Percentiles rank a stretch among this genome's conserved stretches.
Conservation (phyloP, 2,113 vertebrate genomes). For the Platichthys flesus region DNA sequence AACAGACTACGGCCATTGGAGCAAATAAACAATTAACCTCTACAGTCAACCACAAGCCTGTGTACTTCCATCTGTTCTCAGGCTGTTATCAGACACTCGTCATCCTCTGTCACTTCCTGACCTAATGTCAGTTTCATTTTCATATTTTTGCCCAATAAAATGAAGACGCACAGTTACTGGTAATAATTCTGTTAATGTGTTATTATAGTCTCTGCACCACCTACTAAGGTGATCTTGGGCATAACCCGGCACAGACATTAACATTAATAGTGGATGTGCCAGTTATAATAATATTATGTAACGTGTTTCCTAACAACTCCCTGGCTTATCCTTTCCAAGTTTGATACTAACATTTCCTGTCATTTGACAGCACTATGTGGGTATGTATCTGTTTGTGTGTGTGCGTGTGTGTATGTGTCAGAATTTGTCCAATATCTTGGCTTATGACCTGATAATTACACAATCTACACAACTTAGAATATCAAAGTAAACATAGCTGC, state of each 20-base stretch:
- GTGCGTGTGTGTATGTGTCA: too few relatives aligned
- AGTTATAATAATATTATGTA: background rate
- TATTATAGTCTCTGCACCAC: constrained; percentile 1
- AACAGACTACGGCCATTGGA: constrained; percentile 67
- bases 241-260: too few relatives aligned
- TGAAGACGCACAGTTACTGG: background rate
- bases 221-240: background rate
- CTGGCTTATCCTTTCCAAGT: background rate
- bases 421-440: background rate
- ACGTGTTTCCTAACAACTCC: background rate
- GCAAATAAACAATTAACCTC: constrained; percentile 81
- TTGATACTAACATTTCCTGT: background rate
- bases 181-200: constrained; percentile 4
- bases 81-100: constrained; percentile 49
- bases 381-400: too few relatives aligned
- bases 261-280: background rate
- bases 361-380: background rate
- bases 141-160: constrained; percentile 26
- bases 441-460: background rate
- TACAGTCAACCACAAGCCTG: constrained; percentile 19
- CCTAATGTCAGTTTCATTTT: constrained; percentile 12
- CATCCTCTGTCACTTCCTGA: constrained; percentile 44
- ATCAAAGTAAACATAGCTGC: background rate
- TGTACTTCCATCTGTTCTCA: constrained; percentile 66
- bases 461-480: background rate